These are phyloP conservation scores for Atlantisia rogersi DNA, from an alignment of 2,113 vertebrate species.

Conservation along the genomic window DNA sequence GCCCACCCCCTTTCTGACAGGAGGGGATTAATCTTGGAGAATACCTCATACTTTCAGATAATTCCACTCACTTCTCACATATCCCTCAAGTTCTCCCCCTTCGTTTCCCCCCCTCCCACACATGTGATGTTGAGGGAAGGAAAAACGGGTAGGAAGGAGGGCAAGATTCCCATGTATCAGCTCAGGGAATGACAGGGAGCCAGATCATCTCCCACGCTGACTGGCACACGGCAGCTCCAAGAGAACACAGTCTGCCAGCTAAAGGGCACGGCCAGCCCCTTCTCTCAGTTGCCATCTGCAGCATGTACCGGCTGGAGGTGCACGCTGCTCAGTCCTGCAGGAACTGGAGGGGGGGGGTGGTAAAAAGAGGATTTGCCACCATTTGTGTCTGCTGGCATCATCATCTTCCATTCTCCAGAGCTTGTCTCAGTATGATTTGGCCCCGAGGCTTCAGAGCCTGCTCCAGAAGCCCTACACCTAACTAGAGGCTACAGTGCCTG, in stretches of 20 bases:
- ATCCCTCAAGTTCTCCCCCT: neutral
- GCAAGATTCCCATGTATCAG: slow-evolving; percentile 44
- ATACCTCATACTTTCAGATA: slow-evolving; percentile 47
- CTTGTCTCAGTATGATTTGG: rapidly evolving
- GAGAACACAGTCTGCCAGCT: slow-evolving; percentile 56
- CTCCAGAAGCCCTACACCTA: neutral
- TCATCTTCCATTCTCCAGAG: neutral
- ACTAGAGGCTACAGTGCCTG: neutral
- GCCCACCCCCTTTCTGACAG: slow-evolving; percentile 36
- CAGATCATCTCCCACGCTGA: slow-evolving; percentile 62
- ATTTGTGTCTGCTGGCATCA: neutral
- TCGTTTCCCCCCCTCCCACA: slow-evolving; percentile 23
- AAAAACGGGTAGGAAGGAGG: slow-evolving; percentile 17
- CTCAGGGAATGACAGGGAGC: slow-evolving; percentile 43
- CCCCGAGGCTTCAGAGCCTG: neutral
- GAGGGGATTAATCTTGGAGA: slow-evolving; percentile 28
- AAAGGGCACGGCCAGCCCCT: slow-evolving; percentile 44
- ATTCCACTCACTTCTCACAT: slow-evolving; percentile 46
- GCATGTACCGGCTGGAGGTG: neutral
- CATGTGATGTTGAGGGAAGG: neutral
- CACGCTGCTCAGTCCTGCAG: neutral
- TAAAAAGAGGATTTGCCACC: neutral
- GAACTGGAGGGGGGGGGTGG: neutral
- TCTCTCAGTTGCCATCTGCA: slow-evolving; percentile 2
- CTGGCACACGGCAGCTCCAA: slow-evolving; percentile 50